Percentiles rank a stretch among this genome's conserved stretches.
These are phyloP conservation scores for Noturus placidus DNA, from an alignment of 2,113 vertebrate species.

Conservation along the genomic window DNA sequence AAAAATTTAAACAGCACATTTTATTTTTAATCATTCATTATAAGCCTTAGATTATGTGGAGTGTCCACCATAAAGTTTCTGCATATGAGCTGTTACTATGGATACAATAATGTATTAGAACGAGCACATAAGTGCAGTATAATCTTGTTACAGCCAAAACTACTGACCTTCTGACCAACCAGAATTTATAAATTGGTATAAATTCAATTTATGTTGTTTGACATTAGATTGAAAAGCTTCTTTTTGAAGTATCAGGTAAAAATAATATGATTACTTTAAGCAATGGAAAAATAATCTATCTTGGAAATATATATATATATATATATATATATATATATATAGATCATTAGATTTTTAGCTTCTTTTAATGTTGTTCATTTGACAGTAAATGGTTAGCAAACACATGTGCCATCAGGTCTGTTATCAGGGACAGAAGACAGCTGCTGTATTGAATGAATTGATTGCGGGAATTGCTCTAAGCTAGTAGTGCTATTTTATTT, in stretches of 20 bases:
- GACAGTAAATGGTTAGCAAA: not conserved
- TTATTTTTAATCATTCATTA: too few species aligned
- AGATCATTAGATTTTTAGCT: too few species aligned
- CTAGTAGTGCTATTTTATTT: not conserved
- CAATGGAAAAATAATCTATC: not conserved
- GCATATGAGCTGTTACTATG: not conserved
- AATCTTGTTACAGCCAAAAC: not conserved
- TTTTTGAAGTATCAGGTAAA: not conserved
- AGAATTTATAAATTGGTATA: not conserved
- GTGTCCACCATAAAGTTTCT: too few species aligned
- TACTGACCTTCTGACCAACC: not conserved
- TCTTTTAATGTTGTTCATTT: not conserved
- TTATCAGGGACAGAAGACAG: conserved; percentile 15
- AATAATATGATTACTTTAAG: not conserved
- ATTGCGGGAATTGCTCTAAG: not conserved
- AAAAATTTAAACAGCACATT: not conserved
- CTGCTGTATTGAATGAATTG: not conserved
- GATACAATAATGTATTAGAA: not conserved
- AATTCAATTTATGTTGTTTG: not conserved
- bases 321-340: too few species aligned
- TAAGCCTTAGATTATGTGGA: too few species aligned
- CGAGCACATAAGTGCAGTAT: not conserved
- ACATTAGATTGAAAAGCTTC: not conserved
- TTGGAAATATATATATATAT: too few species aligned
- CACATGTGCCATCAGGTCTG: not conserved